Base-by-base conservation (phyloP, 2,797 vertebrate genomes). In the Staurois parvus region DNA sequence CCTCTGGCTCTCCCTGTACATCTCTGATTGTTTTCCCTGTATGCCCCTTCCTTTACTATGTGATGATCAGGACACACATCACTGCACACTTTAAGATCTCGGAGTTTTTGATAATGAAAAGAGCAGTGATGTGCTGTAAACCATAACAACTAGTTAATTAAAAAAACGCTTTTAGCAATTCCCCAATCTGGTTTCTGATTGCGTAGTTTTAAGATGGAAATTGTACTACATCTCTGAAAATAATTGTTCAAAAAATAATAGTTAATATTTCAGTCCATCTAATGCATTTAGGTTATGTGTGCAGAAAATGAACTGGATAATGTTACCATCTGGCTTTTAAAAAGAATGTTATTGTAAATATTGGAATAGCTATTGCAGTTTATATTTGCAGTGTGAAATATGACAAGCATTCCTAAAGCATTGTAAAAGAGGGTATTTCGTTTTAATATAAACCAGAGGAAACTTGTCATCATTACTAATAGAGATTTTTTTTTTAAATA, bases 311-410 rank as follows among this genome's bases (percentile, higher is more conserved):
- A 26, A 84, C 59, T 11, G 37, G 68, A 48, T 68, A 45, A 66
- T 84, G 21, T 19, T 59, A 69, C 69, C 76, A 84, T 84, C 83
- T 84, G 83, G 76, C 52, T 73, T 62, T 30, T 64, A 40, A 30
- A 52, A 78, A 70, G 76, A 73, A 84, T 84, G 76, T 79, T 73
- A 45, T 73, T 73, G 83, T 84, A 84, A 78, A 84, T 84, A 73
- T 67, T 84, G 83, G 76, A 72, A 66, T 26, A 21, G 76, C 26
- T 19, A n/a, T 84, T 72, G 32, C 52, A 32, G 48, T 42, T 24
- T n/a, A 66, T 52, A 70, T 72, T 62, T 59, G 32, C 75, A 84
- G 29, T 62, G 34, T 77, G 15, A 83, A 76, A 83, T 72, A 40
- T 82, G 80, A 68, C 56, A 24, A 70, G 64, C 29, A 56, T 30